Conservation (phyloP, 2,113 vertebrate species). For the Elaphurus davidianus region DNA sequence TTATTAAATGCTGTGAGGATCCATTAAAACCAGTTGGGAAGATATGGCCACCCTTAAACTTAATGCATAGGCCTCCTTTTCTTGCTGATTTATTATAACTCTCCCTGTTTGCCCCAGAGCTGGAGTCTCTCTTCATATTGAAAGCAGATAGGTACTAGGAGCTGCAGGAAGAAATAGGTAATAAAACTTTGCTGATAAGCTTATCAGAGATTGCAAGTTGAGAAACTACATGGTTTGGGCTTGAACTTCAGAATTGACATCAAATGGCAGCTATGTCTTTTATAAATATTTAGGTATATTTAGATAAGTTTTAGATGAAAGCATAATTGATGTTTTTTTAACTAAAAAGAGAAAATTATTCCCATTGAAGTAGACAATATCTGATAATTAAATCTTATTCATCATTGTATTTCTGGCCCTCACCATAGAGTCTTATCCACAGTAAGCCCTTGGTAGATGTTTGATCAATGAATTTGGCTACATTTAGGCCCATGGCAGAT, state of each 20-base stretch:
- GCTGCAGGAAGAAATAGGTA: background rate
- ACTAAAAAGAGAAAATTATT: background rate
- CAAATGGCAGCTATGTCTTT: background rate
- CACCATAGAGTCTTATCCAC: background rate
- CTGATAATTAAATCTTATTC: background rate
- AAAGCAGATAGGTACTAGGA: background rate
- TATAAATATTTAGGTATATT: background rate
- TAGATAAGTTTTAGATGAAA: background rate
- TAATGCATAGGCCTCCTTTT: background rate
- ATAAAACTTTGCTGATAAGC: background rate
- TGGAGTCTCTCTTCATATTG: background rate
- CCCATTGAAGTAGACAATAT: background rate
- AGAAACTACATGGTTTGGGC: background rate
- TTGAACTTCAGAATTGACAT: conserved; percentile 10
- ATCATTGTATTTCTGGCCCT: background rate
- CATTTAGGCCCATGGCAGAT: background rate
- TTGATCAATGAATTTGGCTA: background rate
- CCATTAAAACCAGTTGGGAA: background rate
- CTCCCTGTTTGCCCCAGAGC: background rate
- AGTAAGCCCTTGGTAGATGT: background rate
- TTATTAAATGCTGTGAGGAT: background rate
- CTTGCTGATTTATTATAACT: background rate
- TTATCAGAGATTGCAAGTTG: background rate
- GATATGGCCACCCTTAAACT: background rate
- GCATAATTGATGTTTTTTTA: background rate